Conservation (phyloP, 2,888 invertebrate genomes). For the Bellardia bayeri region DNA sequence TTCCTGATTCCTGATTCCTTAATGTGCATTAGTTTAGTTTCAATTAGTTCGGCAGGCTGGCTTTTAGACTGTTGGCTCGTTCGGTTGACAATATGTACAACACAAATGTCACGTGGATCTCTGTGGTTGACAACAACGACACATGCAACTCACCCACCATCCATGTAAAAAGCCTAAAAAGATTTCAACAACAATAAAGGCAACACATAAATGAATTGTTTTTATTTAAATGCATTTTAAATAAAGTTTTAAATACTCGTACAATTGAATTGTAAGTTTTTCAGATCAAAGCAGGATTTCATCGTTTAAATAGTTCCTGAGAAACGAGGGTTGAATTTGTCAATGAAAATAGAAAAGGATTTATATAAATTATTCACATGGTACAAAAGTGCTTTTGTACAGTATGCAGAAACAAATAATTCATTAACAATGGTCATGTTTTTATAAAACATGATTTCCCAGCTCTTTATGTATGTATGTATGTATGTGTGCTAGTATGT, state of each 20-base stretch:
- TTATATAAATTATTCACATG: slow-evolving; percentile 35
- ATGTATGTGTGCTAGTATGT: too few species aligned
- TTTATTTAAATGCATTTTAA: slow-evolving; percentile 66
- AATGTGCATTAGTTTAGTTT: slow-evolving; percentile 31
- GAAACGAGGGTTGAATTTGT: slow-evolving; percentile 34
- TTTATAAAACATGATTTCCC: slow-evolving; percentile 42
- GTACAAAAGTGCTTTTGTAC: neutral
- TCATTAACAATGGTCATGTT: slow-evolving; percentile 21
- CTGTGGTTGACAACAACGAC: slow-evolving; percentile 76
- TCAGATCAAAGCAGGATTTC: slow-evolving; percentile 10
- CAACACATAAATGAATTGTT: slow-evolving; percentile 53
- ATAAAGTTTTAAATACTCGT: slow-evolving; percentile 15
- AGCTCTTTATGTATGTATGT: neutral
- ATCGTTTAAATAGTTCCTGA: neutral
- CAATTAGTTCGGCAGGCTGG: slow-evolving; percentile 32
- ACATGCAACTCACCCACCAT: slow-evolving; percentile 67
- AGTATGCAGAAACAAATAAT: neutral
- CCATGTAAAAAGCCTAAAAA: slow-evolving; percentile 31
- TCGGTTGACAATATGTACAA: slow-evolving; percentile 38
- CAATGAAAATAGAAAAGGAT: slow-evolving; percentile 28
- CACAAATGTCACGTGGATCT: slow-evolving; percentile 74
- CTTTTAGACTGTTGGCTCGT: slow-evolving; percentile 3
- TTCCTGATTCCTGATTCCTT: slow-evolving; percentile 5
- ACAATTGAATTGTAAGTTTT: slow-evolving; percentile 65
- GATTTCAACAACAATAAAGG: slow-evolving; percentile 59